Conservation (phyloP, 2,113 vertebrate species). For the Odontophorus gujanensis region DNA sequence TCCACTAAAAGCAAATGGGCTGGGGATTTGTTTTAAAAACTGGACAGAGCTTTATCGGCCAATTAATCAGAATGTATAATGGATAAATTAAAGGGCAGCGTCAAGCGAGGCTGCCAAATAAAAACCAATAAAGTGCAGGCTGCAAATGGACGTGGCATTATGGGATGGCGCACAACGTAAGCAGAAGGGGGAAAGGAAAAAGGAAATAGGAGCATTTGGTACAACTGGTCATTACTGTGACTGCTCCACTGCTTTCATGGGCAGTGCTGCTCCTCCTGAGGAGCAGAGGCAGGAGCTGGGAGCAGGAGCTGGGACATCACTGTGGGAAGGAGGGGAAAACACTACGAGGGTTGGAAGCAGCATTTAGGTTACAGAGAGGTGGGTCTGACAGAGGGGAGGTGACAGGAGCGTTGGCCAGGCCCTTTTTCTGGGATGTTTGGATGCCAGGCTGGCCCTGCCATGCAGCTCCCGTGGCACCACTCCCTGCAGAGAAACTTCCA, state of each 20-base stretch:
- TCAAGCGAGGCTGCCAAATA: conserved; percentile 63
- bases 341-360: neutral
- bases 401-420: neutral
- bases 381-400: neutral
- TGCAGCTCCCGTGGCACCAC: neutral
- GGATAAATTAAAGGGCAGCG: conserved; percentile 74
- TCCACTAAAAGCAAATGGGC: conserved; percentile 69
- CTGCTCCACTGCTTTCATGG: neutral
- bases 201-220: neutral
- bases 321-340: neutral
- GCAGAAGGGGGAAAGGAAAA: neutral
- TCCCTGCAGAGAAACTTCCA: conserved; percentile 29
- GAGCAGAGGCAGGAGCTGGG: conserved; percentile 23
- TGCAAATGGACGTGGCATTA: conserved; percentile 56
- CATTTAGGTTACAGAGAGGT: neutral
- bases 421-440: neutral
- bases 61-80: conserved; percentile 73
- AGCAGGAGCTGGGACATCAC: neutral
- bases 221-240: neutral
- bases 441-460: neutral
- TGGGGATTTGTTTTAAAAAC: conserved; percentile 69
- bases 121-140: conserved; percentile 68
- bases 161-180: conserved; percentile 11
- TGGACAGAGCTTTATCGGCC: conserved; percentile 68
- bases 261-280: neutral